These are phyloP conservation scores for Lanius collurio DNA, from an alignment of 2,113 vertebrate genomes.

Conservation along the genomic window DNA sequence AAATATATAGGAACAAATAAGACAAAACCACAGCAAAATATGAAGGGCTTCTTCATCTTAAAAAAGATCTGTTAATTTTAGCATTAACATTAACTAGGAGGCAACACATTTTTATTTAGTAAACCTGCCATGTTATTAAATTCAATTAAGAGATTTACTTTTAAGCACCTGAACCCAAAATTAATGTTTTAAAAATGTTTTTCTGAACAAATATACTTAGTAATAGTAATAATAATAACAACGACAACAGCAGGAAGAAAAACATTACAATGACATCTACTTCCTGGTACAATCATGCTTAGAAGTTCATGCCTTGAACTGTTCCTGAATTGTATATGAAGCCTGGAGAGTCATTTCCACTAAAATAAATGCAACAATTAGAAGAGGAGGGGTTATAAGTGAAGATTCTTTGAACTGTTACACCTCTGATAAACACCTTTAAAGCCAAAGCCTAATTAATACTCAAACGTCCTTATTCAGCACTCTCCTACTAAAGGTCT, in stretches of 20 bases:
- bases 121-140: background rate
- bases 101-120: background rate
- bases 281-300: background rate
- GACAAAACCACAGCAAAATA: background rate
- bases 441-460: background rate
- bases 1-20: background rate
- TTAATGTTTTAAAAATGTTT: background rate
- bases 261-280: background rate
- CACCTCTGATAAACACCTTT: background rate
- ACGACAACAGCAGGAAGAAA: background rate
- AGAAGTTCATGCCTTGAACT: background rate
- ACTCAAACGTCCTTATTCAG: background rate
- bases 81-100: background rate
- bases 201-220: background rate
- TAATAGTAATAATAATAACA: background rate
- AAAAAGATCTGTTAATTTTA: background rate
- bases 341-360: background rate
- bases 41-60: background rate
- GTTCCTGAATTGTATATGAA: background rate
- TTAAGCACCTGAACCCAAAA: background rate
- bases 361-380: background rate
- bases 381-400: background rate
- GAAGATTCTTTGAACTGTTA: background rate
- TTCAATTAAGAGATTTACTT: background rate
- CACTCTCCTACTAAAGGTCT: background rate